phyloP scores from a whole-genome alignment of 2,888 invertebrate genomes.

The Apodemia hepburni region DNA sequence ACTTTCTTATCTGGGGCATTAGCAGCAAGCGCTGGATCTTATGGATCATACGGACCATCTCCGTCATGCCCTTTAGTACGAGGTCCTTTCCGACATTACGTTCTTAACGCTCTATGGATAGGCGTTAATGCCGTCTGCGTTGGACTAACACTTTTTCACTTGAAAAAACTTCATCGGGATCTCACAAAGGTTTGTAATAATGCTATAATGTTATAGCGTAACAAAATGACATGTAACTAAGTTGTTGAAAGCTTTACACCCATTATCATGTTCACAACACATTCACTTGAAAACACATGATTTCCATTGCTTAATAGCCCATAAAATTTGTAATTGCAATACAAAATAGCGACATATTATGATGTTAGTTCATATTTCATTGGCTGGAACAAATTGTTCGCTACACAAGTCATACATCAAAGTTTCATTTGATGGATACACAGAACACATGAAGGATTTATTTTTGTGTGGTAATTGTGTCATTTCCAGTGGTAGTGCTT shows the following conservation, averaged over 20 bases:
- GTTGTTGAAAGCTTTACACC: background rate
- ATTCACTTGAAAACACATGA: conserved; percentile 37
- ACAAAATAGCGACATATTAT: conserved; percentile 41
- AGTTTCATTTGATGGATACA: conserved; percentile 3
- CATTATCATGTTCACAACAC: conserved; percentile 20
- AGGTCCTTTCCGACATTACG: conserved; percentile 93
- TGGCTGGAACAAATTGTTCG: conserved; percentile 27
- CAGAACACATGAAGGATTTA: conserved; percentile 5
- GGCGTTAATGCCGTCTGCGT: conserved; percentile 93
- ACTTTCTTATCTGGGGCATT: conserved; percentile 91
- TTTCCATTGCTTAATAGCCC: conserved; percentile 52
- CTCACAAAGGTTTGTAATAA: conserved; percentile 82
- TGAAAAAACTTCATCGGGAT: conserved; percentile 90
- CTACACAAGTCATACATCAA: conserved; percentile 36
- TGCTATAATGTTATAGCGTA: conserved; percentile 17
- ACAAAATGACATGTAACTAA: conserved; percentile 16
- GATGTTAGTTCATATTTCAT: conserved; percentile 11
- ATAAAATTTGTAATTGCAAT: conserved; percentile 42
- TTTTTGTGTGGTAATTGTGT: conserved; percentile 12
- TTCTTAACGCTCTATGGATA: conserved; percentile 94
- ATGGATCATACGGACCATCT: conserved; percentile 84
- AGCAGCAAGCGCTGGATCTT: conserved; percentile 87
- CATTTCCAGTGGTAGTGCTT: background rate
- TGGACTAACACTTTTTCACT: conserved; percentile 89
- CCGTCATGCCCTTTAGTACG: conserved; percentile 93